Percentiles rank a stretch among this genome's conserved stretches.
phyloP scores from a whole-genome alignment of 2,797 vertebrate genomes.

The Mionectes olivaceus region DNA sequence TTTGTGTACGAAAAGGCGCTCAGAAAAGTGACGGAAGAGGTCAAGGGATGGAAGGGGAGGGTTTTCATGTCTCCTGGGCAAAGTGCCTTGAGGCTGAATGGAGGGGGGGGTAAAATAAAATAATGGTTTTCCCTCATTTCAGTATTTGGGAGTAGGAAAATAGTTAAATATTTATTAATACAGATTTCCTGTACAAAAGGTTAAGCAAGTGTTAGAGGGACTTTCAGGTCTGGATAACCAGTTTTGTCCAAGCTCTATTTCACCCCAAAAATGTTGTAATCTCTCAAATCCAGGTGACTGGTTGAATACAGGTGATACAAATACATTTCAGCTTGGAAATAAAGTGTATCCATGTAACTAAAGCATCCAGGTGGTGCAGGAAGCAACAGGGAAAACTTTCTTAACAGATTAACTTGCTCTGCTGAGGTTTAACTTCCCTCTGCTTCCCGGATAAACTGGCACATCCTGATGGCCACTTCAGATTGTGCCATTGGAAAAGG shows the following conservation, averaged over 20 bases:
- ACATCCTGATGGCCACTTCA: not conserved
- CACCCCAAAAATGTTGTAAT: not conserved
- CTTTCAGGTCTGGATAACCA: not conserved
- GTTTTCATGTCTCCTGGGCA: not conserved
- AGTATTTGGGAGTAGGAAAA: not conserved
- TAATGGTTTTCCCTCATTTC: not conserved
- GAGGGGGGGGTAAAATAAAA: not conserved
- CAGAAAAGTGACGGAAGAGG: not conserved
- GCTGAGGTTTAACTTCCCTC: not conserved
- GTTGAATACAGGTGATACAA: not conserved
- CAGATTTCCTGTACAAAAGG: not conserved
- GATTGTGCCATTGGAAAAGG: not conserved
- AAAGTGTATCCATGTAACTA: not conserved
- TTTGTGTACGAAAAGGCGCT: not conserved
- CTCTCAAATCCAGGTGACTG: slow-evolving; percentile 33
- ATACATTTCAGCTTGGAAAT: not conserved
- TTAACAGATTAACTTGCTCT: not conserved
- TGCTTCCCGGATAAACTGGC: not conserved
- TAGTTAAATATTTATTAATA: not conserved
- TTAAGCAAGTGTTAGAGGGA: not conserved
- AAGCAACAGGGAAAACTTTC: not conserved
- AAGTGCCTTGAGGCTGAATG: not conserved
- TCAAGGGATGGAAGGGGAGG: not conserved
- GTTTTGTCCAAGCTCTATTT: slow-evolving; percentile 43
- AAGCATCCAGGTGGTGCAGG: not conserved